A percentile compares a stretch with the other conserved stretches of the same genome.
phyloP scores from a whole-genome alignment of 2,888 invertebrate species.

The Ornithoptera priamus region DNA sequence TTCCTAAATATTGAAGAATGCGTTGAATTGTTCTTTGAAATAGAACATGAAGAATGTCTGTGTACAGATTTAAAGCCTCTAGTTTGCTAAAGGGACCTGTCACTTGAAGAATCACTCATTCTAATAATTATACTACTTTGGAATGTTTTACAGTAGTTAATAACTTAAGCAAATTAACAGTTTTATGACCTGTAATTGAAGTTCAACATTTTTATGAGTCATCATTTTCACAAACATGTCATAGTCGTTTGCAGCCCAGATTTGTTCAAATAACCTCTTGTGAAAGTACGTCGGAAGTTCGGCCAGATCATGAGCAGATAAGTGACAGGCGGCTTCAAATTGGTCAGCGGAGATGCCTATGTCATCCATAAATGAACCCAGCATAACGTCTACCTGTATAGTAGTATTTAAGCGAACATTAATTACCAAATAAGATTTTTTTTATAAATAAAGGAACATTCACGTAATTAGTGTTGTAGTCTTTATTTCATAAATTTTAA shows the following conservation, averaged over 20 bases:
- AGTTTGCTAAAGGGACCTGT: not conserved
- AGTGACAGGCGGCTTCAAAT: constrained; percentile 88
- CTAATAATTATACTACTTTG: not conserved
- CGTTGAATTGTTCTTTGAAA: no score
- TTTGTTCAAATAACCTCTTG: constrained; percentile 84
- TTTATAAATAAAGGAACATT: no score
- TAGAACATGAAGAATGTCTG: no score
- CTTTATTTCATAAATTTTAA: no score
- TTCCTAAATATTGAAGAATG: no score
- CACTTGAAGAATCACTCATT: not conserved
- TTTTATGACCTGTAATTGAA: constrained; percentile 83
- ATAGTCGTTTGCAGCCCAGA: constrained; percentile 96
- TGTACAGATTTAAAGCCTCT: not conserved
- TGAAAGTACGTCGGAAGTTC: constrained; percentile 81
- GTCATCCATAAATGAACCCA: constrained; percentile 96
- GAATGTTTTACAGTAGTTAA: not conserved
- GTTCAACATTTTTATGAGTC: constrained; percentile 94
- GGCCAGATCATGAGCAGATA: constrained; percentile 68
- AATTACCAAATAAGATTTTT: not conserved
- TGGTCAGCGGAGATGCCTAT: constrained; percentile 93
- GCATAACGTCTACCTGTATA: constrained; percentile 89
- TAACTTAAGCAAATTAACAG: not conserved
- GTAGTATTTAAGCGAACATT: constrained; percentile 31
- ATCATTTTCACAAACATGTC: constrained; percentile 94
- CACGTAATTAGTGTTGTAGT: no score